These are phyloP conservation scores for Nixonia krombeini DNA, from an alignment of 1,140 invertebrate genomes.

Conservation along the genomic window DNA sequence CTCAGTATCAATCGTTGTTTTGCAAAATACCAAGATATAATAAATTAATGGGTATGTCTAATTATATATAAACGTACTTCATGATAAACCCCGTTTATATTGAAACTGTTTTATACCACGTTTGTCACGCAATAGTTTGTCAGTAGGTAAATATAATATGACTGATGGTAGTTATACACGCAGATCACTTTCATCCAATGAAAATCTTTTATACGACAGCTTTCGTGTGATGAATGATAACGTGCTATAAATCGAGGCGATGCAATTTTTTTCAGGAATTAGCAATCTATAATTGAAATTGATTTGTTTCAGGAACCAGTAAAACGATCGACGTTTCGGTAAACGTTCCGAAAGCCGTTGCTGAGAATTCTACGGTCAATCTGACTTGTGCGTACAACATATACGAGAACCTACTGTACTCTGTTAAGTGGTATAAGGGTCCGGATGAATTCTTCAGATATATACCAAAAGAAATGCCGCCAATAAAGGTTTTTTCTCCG, in stretches of 20 bases:
- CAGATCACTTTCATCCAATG: conserved; percentile 14
- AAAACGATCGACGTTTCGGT: conserved; percentile 68
- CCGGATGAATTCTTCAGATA: conserved; percentile 83
- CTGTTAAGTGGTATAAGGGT: conserved; percentile 88
- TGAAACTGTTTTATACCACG: conserved; percentile 16
- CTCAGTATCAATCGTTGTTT: too few species aligned
- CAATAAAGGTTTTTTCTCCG: conserved; percentile 77
- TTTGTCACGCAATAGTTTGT: conserved; percentile 18
- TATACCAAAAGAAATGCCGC: conserved; percentile 81
- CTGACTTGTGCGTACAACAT: conserved; percentile 70
- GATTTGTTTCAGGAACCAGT: conserved; percentile 56
- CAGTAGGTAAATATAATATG: conserved; percentile 16
- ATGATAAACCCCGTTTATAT: conserved; percentile 20
- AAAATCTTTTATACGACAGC: conserved; percentile 1
- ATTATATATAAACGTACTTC: neutral
- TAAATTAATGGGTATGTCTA: too few species aligned
- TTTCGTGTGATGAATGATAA: conserved; percentile 1
- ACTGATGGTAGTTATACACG: conserved; percentile 8
- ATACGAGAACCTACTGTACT: conserved; percentile 77
- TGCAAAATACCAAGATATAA: too few species aligned
- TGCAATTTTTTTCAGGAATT: conserved; percentile 2
- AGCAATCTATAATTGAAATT: conserved; percentile 4
- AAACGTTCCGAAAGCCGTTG: conserved; percentile 69
- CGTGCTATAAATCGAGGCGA: neutral
- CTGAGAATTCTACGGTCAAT: conserved; percentile 67